Evolutionary conservation across 1,140 invertebrate species (phyloP).

Genomic region (Brachionus angularis): DNA sequence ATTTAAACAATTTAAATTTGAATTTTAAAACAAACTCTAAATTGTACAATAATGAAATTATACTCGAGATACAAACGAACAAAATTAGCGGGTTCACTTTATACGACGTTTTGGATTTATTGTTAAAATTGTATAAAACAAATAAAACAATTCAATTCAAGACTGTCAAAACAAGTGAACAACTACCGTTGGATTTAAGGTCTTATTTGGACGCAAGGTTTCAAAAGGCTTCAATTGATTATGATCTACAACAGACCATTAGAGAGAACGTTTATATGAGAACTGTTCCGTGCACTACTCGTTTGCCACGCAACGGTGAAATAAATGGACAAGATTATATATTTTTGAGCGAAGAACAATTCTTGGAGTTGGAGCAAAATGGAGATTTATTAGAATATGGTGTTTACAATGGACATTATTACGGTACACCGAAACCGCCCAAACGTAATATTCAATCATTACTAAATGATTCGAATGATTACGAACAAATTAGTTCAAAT

Average conservation of each 20-base stretch:
- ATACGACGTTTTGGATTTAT: not conserved
- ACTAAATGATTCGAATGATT: no score
- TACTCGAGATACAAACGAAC: constrained; percentile 15
- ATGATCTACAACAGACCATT: constrained; percentile 68
- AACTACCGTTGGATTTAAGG: constrained; percentile 58
- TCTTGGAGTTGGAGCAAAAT: constrained; percentile 63
- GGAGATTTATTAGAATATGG: constrained; percentile 67
- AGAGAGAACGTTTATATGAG: constrained; percentile 68
- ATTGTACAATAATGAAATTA: not conserved
- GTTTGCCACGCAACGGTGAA: constrained; percentile 63
- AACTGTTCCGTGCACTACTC: constrained; percentile 68
- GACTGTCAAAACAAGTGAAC: not conserved
- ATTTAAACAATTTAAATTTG: no score
- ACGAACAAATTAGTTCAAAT: no score
- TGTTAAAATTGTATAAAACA: not conserved
- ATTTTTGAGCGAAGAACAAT: constrained; percentile 64
- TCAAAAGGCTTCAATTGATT: constrained; percentile 66
- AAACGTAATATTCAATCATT: constrained; percentile 50
- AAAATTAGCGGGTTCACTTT: constrained; percentile 37
- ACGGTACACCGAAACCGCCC: constrained; percentile 60
- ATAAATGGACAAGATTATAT: constrained; percentile 67
- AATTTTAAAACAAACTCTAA: not conserved
- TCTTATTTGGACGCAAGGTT: constrained; percentile 65
- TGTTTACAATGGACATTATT: constrained; percentile 64
- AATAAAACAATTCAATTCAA: constrained; percentile 2